Evolutionary conservation across 1,140 invertebrate species (phyloP), one percentile per base, ranked within the genome.

Genomic region (Scaptomyza hsui): DNA sequence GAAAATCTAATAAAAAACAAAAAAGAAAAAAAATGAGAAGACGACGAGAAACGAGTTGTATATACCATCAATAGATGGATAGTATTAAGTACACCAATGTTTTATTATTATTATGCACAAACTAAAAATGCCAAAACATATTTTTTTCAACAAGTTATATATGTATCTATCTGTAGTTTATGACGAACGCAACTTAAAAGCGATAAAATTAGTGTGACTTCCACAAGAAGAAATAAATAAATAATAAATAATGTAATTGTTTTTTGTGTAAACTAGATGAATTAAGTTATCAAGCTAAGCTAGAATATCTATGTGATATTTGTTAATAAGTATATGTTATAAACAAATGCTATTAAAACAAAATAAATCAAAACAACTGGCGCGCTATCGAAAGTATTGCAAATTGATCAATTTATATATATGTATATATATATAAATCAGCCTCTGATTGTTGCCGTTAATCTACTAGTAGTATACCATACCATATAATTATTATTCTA

Each of bases 101-200:
- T 72, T 67, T 68, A 52, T 47, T 72, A 37, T 26, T 60, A 70
- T 64, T 75, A 75, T 78, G 60, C 81, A 81, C 72, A 60, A 86
- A 80, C 81, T 83, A 75, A 79, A 79, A 83, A 85, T 80, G 83
- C 80, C 80, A 83, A 83, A 83, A 68, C 67, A 63, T 68, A 78
- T 29, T 29, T 21, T 21, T 62, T 52, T 49, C 24, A 70, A 65
- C 4, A 15, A 16, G n/a, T 37, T 37, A 52, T 29, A 42, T 18
- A 29, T 29, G 15, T 45, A 55, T 45, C 5, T 45, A 45, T 2
- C 29, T 24, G 19, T 21, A 62, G n/a, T 12, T 41, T 16, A 61
- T 18, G 55, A 32, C 35, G 24, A 60, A 49, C 26, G 21, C 19
- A 29, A 42, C 21, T 24, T 3, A n/a, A n/a, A 44, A 45, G 7